Percentiles rank a stretch among this genome's conserved stretches.
phyloP scores from a whole-genome alignment of 1,140 invertebrate genomes.

The Penaeus indicus region DNA sequence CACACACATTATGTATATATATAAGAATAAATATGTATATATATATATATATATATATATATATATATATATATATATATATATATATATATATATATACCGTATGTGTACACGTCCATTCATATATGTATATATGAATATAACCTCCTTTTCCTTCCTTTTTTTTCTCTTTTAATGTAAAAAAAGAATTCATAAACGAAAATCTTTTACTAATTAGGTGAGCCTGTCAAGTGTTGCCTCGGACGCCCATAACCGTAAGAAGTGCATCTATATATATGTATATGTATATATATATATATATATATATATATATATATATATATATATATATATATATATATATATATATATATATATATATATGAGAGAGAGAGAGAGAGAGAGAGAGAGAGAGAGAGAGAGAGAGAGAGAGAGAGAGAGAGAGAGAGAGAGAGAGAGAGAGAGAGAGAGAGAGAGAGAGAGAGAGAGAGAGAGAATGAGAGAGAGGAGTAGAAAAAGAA shows the following conservation, averaged over 20 bases:
- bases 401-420: too few species aligned
- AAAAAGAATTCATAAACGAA: neutral
- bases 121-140: neutral
- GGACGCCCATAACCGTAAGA: too few species aligned
- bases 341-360: slow-evolving; percentile 15
- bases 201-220: neutral
- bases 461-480: too few species aligned
- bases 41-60: neutral
- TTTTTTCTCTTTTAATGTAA: neutral
- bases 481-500: too few species aligned
- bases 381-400: too few species aligned
- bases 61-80: neutral
- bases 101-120: neutral
- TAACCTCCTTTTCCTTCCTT: neutral
- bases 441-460: too few species aligned
- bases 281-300: slow-evolving; percentile 3
- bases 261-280: neutral
- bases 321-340: slow-evolving; percentile 20
- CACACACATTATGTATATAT: neutral
- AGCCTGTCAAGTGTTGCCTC: neutral
- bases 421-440: too few species aligned
- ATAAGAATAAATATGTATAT: neutral
- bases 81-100: neutral
- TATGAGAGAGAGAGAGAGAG: neutral
- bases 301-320: slow-evolving; percentile 1